A percentile compares a stretch with the other conserved stretches of the same genome.
These are phyloP conservation scores for Nasonovia ribisnigri DNA, from an alignment of 2,888 invertebrate species.

Conservation along the genomic window DNA sequence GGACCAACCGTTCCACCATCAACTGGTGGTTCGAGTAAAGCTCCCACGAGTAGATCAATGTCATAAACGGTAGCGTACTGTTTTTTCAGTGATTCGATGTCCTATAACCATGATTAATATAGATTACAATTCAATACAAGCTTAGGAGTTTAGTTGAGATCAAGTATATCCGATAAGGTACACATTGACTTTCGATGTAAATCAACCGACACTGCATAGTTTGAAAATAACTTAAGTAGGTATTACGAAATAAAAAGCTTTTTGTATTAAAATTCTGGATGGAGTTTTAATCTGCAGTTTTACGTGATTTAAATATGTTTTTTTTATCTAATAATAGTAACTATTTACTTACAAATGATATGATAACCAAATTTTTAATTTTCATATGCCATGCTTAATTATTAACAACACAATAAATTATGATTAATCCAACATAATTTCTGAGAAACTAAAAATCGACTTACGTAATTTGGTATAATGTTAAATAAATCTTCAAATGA, in stretches of 20 bases:
- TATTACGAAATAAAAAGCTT: neutral
- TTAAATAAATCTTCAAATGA: neutral
- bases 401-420: neutral
- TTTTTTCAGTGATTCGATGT: neutral
- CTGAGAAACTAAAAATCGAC: neutral
- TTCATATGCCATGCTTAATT: neutral
- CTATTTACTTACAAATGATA: neutral
- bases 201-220: neutral
- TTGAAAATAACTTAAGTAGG: neutral
- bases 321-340: neutral
- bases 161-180: neutral
- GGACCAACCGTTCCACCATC: neutral
- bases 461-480: neutral
- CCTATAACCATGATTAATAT: neutral
- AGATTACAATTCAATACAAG: neutral
- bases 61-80: neutral
- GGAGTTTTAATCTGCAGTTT: neutral
- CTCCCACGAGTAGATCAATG: neutral
- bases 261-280: neutral
- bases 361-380: neutral
- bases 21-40: neutral
- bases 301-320: neutral
- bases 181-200: too few species aligned
- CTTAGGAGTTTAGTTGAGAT: neutral
- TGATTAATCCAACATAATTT: neutral